Evolutionary conservation across 1,140 invertebrate species (phyloP), one percentile per base, ranked within the genome.

Genomic region (Leucophenga varia): DNA sequence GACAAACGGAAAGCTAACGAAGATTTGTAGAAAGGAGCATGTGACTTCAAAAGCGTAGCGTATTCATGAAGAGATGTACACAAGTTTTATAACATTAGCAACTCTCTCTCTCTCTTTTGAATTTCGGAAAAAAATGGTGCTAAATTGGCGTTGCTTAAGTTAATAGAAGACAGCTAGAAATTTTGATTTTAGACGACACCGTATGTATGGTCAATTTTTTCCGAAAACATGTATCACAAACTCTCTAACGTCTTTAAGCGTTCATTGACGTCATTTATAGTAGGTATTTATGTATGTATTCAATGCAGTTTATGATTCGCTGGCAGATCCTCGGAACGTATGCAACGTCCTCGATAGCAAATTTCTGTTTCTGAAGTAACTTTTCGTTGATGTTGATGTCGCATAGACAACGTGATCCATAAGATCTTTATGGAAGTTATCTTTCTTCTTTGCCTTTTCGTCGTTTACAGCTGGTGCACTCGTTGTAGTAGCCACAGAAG

Each of bases 311-410:
- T 73, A 48, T 73, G 70, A 35, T 73, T 73, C 39, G 65, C 44
- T 43, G 70, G 70, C 56, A 73, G 53, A 60, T 73, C 70, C 37
- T 73, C 70, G 43, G 86, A 87, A 77, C 90, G 89, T 41, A 91
- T 83, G 69, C 89, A 91, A 55, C 85, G 84, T 14, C 89, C 89
- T 61, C 86, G 83, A 67, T 87, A 91, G 60, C 89, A 91, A 37
- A 91, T 91, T 77, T 91, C 89, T 14, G 88, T 90, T 81, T 90
- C 88, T 50, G 90, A 85, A 7, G 88, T 89, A 22, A 90, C 80
- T 76, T 89, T 87, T n/a, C 35, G 59, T 69, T 1, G 88, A 89
- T 36, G 87, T 88, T 1, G 86, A 86, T 1, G 88, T 83, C 79
- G 50, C 79, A 75, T 46, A 84, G 64, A 70, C 82, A 72, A 76